These are phyloP conservation scores for Potorous gilbertii DNA, from an alignment of 2,797 vertebrate genomes.

Conservation along the genomic window DNA sequence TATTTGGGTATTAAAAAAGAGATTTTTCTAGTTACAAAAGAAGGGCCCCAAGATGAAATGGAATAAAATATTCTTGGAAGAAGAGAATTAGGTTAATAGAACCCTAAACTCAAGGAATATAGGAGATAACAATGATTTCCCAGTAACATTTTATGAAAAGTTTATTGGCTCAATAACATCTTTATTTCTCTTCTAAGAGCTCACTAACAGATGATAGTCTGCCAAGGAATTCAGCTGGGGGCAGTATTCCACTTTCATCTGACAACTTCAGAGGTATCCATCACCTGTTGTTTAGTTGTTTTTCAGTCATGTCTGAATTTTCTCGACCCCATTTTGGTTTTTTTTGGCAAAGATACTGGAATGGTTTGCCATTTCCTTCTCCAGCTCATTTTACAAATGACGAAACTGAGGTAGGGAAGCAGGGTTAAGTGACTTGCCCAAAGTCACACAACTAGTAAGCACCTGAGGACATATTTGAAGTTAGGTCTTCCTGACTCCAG, in stretches of 20 bases:
- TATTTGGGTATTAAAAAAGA: conserved; percentile 59
- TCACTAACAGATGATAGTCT: conserved; percentile 42
- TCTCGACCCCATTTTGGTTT: neutral
- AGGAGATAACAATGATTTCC: conserved; percentile 37
- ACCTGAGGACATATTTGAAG: neutral
- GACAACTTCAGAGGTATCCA: neutral
- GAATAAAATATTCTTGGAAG: conserved; percentile 45
- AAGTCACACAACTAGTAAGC: neutral
- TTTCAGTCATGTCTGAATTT: neutral
- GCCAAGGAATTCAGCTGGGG: conserved; percentile 20
- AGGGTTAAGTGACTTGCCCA: neutral
- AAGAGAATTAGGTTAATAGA: conserved; percentile 38
- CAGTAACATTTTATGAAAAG: conserved; percentile 32
- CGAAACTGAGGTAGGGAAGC: neutral
- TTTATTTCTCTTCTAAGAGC: conserved; percentile 54
- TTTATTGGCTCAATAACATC: conserved; percentile 40
- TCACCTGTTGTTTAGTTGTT: neutral
- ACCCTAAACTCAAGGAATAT: conserved; percentile 45
- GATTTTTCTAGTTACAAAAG: conserved; percentile 58
- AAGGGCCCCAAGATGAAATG: conserved; percentile 40
- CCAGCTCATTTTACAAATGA: neutral
- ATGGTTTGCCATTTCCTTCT: neutral
- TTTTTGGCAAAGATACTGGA: neutral
- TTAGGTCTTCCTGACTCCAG: neutral
- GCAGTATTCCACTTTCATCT: neutral